A percentile compares a stretch with the other conserved stretches of the same genome.
Conservation (phyloP, 1,140 invertebrate genomes). For the Bombus haemorrhoidalis region DNA sequence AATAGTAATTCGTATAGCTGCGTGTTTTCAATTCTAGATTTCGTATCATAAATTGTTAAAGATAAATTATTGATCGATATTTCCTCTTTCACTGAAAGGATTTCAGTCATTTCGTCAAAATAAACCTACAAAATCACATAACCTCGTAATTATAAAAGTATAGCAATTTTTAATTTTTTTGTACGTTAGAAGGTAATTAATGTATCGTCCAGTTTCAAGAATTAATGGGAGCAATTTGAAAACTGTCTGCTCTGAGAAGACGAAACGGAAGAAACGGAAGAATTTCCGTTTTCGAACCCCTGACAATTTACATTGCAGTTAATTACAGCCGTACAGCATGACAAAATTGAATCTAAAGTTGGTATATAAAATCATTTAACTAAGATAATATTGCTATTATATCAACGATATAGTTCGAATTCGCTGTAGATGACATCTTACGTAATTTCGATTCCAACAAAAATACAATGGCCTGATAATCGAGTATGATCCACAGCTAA, state of each 20-base stretch:
- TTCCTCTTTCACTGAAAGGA: too few relatives aligned
- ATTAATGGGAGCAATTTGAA: not conserved
- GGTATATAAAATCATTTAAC: not conserved
- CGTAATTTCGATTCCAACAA: not conserved
- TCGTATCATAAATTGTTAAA: too few relatives aligned
- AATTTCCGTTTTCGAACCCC: not conserved
- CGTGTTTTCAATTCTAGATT: too few relatives aligned
- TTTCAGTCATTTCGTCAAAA: too few relatives aligned
- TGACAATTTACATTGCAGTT: not conserved
- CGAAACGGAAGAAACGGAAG: too few relatives aligned
- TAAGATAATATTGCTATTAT: not conserved
- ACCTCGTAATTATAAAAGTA: not conserved
- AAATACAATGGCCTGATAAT: not conserved
- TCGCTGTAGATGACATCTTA: not conserved
- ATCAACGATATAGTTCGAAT: not conserved
- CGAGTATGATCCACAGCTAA: not conserved
- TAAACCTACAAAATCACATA: not conserved
- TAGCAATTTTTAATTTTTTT: not conserved
- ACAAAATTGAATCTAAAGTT: slow-evolving; percentile 12
- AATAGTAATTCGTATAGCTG: too few relatives aligned
- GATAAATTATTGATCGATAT: too few relatives aligned
- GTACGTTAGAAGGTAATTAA: too few relatives aligned
- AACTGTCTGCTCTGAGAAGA: not conserved
- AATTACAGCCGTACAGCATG: too few relatives aligned
- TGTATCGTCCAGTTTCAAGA: too few relatives aligned